Conservation (phyloP, 1,140 invertebrate species). For the Diuraphis noxia region DNA sequence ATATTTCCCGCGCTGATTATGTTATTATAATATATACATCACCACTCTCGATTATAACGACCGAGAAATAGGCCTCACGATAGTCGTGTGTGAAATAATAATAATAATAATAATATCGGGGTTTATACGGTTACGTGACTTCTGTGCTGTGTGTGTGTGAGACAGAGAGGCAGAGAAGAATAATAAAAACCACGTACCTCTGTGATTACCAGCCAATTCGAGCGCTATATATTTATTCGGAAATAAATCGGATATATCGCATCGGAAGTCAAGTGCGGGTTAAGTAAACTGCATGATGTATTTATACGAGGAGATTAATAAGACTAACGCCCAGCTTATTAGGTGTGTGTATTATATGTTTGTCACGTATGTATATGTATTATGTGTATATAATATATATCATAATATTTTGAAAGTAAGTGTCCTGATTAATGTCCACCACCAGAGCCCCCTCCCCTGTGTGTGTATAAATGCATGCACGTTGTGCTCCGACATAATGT, state of each 20-base stretch:
- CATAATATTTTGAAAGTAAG: not conserved
- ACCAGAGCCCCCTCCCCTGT: not conserved
- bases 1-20: slow-evolving; percentile 42
- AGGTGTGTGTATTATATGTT: not conserved
- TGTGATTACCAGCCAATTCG: not conserved
- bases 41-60: not conserved
- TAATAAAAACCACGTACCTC: not conserved
- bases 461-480: not conserved
- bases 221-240: too few relatives aligned
- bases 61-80: slow-evolving; percentile 24
- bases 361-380: not conserved
- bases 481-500: not conserved
- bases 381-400: too few relatives aligned
- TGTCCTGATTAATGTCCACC: slow-evolving; percentile 3
- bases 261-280: not conserved
- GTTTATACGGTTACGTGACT: slow-evolving; percentile 30
- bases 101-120: slow-evolving; percentile 19
- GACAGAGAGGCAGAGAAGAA: too few relatives aligned
- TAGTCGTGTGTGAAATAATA: slow-evolving; percentile 40
- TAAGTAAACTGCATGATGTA: not conserved
- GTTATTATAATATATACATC: slow-evolving; percentile 24
- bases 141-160: not conserved
- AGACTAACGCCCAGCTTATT: not conserved
- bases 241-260: not conserved
- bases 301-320: slow-evolving; percentile 3